Conservation (phyloP, 2,797 vertebrate genomes). For the Corythornis leucogaster region DNA sequence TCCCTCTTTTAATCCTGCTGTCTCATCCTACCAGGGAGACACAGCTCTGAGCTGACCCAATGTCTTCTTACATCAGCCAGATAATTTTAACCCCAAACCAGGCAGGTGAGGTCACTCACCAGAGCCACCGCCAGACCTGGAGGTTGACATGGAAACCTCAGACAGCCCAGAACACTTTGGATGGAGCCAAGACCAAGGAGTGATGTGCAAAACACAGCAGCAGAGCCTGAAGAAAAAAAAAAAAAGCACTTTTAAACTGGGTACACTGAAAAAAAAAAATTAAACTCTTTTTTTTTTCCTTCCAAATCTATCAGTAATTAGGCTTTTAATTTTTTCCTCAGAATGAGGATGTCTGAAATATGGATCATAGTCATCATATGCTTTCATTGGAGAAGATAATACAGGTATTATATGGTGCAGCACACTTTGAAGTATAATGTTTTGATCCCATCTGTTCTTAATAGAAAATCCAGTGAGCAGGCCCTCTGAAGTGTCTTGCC, state of each 20-base stretch:
- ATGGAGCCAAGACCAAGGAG: fast-evolving
- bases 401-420: background rate
- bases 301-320: background rate
- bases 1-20: background rate
- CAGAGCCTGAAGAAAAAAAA: background rate
- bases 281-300: background rate
- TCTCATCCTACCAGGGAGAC: fast-evolving
- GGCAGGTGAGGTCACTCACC: background rate
- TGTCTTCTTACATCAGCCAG: background rate
- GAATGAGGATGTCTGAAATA: background rate
- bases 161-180: background rate
- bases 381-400: background rate
- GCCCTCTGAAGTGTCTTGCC: background rate
- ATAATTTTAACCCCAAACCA: background rate
- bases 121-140: fast-evolving
- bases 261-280: background rate
- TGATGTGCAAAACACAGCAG: background rate
- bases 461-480: background rate
- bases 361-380: background rate
- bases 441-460: background rate
- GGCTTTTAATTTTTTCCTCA: background rate
- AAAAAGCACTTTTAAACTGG: background rate
- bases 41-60: background rate
- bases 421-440: background rate
- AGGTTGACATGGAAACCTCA: background rate